phyloP scores from a whole-genome alignment of 1,140 invertebrate species.

The Sitobion miscanthi region DNA sequence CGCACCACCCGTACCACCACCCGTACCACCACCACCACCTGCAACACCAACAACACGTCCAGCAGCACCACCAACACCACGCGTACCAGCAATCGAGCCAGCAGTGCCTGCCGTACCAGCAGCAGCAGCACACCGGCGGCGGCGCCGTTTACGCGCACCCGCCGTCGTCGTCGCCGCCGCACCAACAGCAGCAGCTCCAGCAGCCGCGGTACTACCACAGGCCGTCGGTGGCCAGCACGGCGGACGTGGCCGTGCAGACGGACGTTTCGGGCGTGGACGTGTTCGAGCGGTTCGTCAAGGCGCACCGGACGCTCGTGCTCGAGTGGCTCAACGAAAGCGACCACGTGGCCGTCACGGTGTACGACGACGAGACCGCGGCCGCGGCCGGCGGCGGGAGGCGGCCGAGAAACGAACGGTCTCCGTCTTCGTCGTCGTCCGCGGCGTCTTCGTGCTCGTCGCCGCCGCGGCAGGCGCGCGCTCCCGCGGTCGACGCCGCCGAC shows the following conservation, averaged over 20 bases:
- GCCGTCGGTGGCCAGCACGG: not conserved
- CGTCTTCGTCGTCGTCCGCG: not conserved
- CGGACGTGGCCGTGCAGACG: constrained; percentile 42
- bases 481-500: not conserved
- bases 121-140: not conserved
- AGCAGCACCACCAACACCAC: not conserved
- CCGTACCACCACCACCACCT: not conserved
- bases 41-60: not conserved
- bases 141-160: not conserved
- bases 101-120: not conserved
- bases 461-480: not conserved
- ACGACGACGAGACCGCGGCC: constrained; percentile 11
- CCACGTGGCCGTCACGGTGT: constrained; percentile 31
- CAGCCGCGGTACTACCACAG: not conserved
- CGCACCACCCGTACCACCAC: not conserved
- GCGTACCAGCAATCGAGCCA: not conserved
- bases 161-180: not conserved
- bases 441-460: not conserved
- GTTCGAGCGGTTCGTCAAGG: constrained; percentile 41
- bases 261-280: constrained; percentile 26
- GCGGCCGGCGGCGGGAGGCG: too few relatives aligned
- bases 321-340: constrained; percentile 37
- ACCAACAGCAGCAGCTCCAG: not conserved
- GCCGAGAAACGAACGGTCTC: not conserved
- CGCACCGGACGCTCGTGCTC: constrained; percentile 37